These are phyloP conservation scores for Hypanus sabinus DNA, from an alignment of 2,113 vertebrate genomes.

Conservation along the genomic window DNA sequence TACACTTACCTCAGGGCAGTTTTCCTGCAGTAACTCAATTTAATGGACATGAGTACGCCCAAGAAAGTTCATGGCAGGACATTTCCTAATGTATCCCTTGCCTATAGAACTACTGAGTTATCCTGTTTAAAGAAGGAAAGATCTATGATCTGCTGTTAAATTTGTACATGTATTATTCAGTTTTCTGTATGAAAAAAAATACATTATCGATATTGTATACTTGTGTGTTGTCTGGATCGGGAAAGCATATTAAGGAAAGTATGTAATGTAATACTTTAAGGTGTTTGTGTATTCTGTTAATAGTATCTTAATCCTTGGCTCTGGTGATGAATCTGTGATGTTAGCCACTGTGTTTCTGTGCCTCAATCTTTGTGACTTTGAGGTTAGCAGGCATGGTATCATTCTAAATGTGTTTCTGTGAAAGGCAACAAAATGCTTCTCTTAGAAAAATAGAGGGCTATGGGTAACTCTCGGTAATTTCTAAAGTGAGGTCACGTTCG, in stretches of 20 bases:
- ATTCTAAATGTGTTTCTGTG: neutral
- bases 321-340: neutral
- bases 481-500: no score
- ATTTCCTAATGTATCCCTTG: neutral
- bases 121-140: neutral
- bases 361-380: neutral
- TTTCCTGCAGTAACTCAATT: neutral
- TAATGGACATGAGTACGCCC: neutral
- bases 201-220: neutral
- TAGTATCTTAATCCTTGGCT: slow-evolving; percentile 6
- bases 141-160: neutral
- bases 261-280: neutral
- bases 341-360: neutral
- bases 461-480: no score
- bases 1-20: neutral
- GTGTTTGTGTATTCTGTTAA: neutral
- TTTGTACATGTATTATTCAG: neutral
- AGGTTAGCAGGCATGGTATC: neutral
- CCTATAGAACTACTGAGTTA: neutral
- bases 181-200: neutral
- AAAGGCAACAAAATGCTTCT: neutral
- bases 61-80: neutral
- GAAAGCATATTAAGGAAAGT: neutral
- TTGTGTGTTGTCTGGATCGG: neutral
- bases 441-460: no score